phyloP scores from a whole-genome alignment of 2,888 invertebrate genomes.

The Eremobia ochroleuca region DNA sequence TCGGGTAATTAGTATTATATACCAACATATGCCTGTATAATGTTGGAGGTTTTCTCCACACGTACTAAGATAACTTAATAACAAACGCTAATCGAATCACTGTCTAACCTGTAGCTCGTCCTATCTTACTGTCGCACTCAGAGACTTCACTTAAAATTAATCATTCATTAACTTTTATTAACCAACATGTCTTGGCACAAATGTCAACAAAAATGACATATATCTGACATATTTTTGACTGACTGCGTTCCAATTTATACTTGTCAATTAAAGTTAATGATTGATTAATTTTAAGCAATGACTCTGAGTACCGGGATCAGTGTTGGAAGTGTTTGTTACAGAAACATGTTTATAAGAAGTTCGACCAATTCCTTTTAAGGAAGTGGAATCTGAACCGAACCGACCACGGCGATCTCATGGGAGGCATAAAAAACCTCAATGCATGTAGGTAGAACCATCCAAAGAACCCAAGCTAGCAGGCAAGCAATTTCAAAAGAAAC shows the following conservation, averaged over 20 bases:
- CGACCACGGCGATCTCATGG: background rate
- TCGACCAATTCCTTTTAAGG: background rate
- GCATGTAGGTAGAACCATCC: background rate
- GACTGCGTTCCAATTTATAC: no score
- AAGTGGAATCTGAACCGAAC: background rate
- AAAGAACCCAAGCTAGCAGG: background rate
- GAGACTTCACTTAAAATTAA: no score
- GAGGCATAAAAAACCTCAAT: background rate
- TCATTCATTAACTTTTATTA: no score
- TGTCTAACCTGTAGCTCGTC: background rate
- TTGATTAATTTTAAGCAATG: no score
- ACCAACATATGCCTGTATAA: constrained; percentile 6
- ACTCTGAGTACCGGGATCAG: no score
- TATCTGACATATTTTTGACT: no score
- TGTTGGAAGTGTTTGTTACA: background rate
- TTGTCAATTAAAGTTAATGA: no score
- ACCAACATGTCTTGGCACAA: no score
- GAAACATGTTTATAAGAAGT: background rate
- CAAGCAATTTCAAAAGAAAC: constrained; percentile 23
- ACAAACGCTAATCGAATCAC: background rate
- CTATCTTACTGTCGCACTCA: no score
- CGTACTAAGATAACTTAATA: background rate
- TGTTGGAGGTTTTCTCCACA: constrained; percentile 35
- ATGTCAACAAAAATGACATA: no score
- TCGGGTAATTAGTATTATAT: constrained; percentile 47